Base-by-base conservation (phyloP, 2,113 vertebrate genomes). In the Fregetta grallaria region DNA sequence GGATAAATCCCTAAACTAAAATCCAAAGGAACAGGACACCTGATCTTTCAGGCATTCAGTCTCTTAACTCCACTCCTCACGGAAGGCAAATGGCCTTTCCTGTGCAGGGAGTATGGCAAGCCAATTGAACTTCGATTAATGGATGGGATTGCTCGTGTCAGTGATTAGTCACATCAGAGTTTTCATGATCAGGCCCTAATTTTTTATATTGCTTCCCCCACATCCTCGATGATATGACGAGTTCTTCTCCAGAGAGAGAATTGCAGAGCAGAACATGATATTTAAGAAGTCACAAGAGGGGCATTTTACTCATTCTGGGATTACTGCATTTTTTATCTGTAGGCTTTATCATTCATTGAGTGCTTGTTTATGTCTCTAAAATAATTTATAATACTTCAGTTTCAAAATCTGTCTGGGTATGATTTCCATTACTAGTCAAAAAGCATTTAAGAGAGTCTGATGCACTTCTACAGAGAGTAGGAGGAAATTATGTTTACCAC, bases 401-500 rank as follows among this genome's bases (percentile, higher is more conserved):
- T 87, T 81, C 65, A 65, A 83, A 90, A 89, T 63, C 12, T 3
- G 11, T 52, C 40, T 91, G 47, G 25, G 11, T 55, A 65, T 50
- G 45, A 62, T 52, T 92, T 92, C n/a, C 62, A 56, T 72, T 62
- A 76, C 61, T n/a, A 87, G 70, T 68, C 47, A 73, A 45, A 74
- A 89, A 82, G 32, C 42, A 72, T 65, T 76, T 91, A 88, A 65
- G 49, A 87, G 11, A 59, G 32, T 44, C 71, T 95, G 62, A 88
- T 94, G 80, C 65, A 79, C 45, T 94, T 95, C 67, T 79, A 75
- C 22, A 85, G 84, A 67, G 76, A 92, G 95, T 88, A 88, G 96
- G 91, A 91, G 91, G 91, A 92, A 92, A 96, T 87, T 1, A 87
- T 78, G 74, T 96, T 95, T 95, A 92, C 59, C 89, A 91, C 71